phyloP scores from a whole-genome alignment of 2,113 vertebrate species.

The Piaya cayana region DNA sequence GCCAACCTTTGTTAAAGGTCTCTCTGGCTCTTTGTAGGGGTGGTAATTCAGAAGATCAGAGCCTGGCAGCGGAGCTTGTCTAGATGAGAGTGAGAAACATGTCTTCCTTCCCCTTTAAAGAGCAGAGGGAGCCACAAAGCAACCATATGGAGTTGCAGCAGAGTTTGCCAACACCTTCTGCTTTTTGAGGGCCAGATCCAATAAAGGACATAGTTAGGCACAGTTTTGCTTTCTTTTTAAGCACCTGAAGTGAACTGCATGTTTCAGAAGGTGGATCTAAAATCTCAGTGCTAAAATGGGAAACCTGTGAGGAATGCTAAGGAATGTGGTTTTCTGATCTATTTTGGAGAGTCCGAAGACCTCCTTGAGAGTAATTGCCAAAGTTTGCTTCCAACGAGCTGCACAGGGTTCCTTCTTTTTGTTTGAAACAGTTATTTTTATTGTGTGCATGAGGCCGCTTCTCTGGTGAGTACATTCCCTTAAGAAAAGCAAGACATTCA shows the following conservation, averaged over 20 bases:
- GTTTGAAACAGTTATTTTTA: neutral
- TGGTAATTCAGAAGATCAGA: slow-evolving; percentile 46
- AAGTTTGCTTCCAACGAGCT: neutral
- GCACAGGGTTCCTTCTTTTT: neutral
- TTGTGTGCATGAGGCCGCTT: neutral
- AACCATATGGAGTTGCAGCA: slow-evolving; percentile 4
- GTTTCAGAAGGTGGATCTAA: neutral
- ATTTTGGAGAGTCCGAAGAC: neutral
- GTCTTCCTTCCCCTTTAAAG: neutral
- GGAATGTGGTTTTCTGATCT: neutral
- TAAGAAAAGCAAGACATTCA: neutral
- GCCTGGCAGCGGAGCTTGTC: slow-evolving; percentile 6
- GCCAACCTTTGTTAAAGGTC: slow-evolving; percentile 24
- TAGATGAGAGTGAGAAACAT: neutral
- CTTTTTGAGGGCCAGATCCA: slow-evolving; percentile 19
- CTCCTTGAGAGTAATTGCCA: neutral
- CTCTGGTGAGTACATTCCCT: neutral
- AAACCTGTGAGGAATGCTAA: neutral
- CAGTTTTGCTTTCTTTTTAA: neutral
- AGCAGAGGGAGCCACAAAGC: slow-evolving; percentile 26
- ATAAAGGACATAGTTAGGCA: neutral
- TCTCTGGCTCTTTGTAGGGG: slow-evolving; percentile 40
- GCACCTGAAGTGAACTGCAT: neutral
- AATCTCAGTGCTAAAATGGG: neutral
- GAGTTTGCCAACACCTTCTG: slow-evolving; percentile 48